Evolutionary conservation across 2,888 invertebrate species (phyloP).

Genomic region (Eupeodes luniger): DNA sequence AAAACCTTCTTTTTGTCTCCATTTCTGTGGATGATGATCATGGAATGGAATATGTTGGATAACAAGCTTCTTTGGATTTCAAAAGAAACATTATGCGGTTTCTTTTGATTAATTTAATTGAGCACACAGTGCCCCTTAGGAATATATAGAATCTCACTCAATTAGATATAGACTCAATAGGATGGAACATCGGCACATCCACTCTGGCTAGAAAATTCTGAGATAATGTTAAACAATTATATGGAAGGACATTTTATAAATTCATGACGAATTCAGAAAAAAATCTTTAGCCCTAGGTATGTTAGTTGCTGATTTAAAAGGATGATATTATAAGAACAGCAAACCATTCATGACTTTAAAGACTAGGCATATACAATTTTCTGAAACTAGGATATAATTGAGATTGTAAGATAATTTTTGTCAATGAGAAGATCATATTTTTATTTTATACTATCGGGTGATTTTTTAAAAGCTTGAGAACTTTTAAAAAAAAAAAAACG

Average conservation of each 20-base stretch:
- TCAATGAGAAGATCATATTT: no score
- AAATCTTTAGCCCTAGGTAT: no score
- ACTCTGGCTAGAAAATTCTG: neutral
- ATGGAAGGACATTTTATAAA: neutral
- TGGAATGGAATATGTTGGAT: constrained; percentile 43
- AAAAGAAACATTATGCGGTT: constrained; percentile 31
- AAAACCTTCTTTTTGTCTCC: neutral
- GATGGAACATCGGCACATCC: no score
- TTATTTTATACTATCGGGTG: no score
- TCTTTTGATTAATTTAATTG: constrained; percentile 39
- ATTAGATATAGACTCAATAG: neutral
- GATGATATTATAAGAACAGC: no score
- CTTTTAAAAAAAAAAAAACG: no score
- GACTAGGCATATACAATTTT: no score
- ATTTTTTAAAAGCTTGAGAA: no score
- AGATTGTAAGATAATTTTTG: no score
- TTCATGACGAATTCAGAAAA: neutral
- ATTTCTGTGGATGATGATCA: constrained; percentile 9
- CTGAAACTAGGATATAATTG: no score
- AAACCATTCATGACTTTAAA: no score
- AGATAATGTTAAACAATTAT: neutral
- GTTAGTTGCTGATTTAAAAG: no score
- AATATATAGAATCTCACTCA: neutral
- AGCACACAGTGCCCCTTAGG: neutral
- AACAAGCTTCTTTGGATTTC: constrained; percentile 27